Evolutionary conservation across 2,113 vertebrate species (phyloP).

Genomic region (Lasiurus borealis): DNA sequence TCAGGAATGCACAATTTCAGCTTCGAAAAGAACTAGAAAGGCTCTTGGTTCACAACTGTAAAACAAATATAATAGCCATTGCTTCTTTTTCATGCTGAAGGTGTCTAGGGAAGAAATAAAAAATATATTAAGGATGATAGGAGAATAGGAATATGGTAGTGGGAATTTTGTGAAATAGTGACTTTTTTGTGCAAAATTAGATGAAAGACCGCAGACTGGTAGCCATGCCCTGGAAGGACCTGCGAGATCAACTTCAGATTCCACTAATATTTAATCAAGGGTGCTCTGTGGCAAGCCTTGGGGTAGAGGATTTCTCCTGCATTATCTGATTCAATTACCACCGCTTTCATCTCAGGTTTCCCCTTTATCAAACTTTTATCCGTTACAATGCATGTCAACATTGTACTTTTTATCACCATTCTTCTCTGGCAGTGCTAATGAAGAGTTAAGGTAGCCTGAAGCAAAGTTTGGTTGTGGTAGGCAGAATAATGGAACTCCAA

Average conservation of each 20-base stretch:
- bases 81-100: neutral
- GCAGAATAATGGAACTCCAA: neutral
- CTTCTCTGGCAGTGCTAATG: neutral
- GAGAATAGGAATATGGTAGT: neutral
- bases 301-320: neutral
- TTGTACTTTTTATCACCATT: neutral
- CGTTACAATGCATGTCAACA: neutral
- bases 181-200: neutral
- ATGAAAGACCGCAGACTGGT: neutral
- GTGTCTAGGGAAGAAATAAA: neutral
- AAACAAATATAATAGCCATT: neutral
- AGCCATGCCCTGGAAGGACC: neutral
- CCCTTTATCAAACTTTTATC: neutral
- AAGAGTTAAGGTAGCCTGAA: neutral
- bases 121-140: neutral
- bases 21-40: neutral
- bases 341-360: neutral
- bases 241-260: neutral
- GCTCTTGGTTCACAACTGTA: neutral
- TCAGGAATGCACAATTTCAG: neutral
- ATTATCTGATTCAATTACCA: neutral
- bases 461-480: neutral
- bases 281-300: neutral
- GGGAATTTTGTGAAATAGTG: neutral
- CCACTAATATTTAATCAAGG: neutral